A percentile compares a stretch with the other conserved stretches of the same genome.
Evolutionary conservation across 2,888 invertebrate genomes (phyloP).

Genomic region (Tenthredo distinguenda): DNA sequence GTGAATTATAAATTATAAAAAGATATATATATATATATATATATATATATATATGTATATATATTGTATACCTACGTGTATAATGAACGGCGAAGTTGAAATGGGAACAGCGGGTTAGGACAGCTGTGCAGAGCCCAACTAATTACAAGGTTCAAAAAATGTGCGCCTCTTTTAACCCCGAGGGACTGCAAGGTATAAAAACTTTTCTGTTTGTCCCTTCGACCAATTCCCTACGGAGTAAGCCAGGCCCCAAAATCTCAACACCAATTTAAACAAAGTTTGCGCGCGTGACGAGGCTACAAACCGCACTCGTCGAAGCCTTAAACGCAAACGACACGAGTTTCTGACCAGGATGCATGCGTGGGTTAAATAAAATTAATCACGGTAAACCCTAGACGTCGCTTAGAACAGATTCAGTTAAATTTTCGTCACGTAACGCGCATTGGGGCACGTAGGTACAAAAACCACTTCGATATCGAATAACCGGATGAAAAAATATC

Average conservation of each 20-base stretch:
- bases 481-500: neutral
- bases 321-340: slow-evolving; percentile 18
- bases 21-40: neutral
- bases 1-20: neutral
- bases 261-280: slow-evolving; percentile 52
- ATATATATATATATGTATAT: neutral
- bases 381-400: slow-evolving; percentile 9
- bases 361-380: slow-evolving; percentile 37
- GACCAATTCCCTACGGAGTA: slow-evolving; percentile 1
- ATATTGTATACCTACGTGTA: neutral
- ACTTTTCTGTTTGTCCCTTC: slow-evolving; percentile 44
- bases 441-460: neutral
- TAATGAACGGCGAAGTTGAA: slow-evolving; percentile 20
- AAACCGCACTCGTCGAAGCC: slow-evolving; percentile 35
- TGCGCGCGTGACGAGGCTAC: slow-evolving; percentile 44
- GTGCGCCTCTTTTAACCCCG: neutral
- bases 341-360: slow-evolving; percentile 19
- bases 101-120: slow-evolving; percentile 15
- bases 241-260: slow-evolving; percentile 32
- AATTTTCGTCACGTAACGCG: neutral
- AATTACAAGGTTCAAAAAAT: slow-evolving; percentile 30
- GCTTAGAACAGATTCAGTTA: neutral
- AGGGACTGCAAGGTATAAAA: slow-evolving; percentile 16
- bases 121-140: slow-evolving; percentile 6
- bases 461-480: neutral